Evolutionary conservation across 2,888 invertebrate species (phyloP).

Genomic region (Parnassius glacialis): DNA sequence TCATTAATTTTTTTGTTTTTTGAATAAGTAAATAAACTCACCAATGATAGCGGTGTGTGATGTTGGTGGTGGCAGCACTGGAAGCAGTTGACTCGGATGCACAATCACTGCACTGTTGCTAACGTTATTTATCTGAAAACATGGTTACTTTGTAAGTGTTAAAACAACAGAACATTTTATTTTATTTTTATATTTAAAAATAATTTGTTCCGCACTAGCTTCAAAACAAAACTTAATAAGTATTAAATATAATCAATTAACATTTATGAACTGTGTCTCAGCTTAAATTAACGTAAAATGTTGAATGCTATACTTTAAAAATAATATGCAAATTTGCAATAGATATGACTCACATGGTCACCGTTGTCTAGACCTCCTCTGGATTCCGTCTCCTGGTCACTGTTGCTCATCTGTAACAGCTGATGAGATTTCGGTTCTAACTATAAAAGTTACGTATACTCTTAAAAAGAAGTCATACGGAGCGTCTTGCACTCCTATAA

Average conservation of each 20-base stretch:
- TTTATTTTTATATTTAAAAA: too few species aligned
- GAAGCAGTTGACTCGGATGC: slow-evolving; percentile 89
- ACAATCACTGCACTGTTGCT: slow-evolving; percentile 87
- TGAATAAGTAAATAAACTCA: slow-evolving; percentile 40
- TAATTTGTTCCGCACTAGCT: too few species aligned
- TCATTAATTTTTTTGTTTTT: too few species aligned
- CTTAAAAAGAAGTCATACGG: too few species aligned
- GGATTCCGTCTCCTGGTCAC: slow-evolving; percentile 60
- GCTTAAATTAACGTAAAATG: too few species aligned
- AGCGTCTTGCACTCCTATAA: too few species aligned
- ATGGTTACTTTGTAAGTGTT: background rate
- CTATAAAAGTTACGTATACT: slow-evolving; percentile 39
- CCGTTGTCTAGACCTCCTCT: slow-evolving; percentile 62
- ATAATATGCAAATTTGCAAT: background rate
- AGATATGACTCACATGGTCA: slow-evolving; percentile 56
- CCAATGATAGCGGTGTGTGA: slow-evolving; percentile 74
- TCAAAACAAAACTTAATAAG: too few species aligned
- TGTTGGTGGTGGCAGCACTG: slow-evolving; percentile 83
- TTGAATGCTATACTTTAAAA: too few species aligned
- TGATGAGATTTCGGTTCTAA: slow-evolving; percentile 68
- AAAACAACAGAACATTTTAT: too few species aligned
- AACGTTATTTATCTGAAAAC: slow-evolving; percentile 60
- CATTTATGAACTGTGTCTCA: background rate
- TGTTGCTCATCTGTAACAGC: slow-evolving; percentile 60
- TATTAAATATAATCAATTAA: too few species aligned